A percentile compares a stretch with the other conserved stretches of the same genome.
phyloP scores from a whole-genome alignment of 2,888 invertebrate species.

The Meghimatium bilineatum region DNA sequence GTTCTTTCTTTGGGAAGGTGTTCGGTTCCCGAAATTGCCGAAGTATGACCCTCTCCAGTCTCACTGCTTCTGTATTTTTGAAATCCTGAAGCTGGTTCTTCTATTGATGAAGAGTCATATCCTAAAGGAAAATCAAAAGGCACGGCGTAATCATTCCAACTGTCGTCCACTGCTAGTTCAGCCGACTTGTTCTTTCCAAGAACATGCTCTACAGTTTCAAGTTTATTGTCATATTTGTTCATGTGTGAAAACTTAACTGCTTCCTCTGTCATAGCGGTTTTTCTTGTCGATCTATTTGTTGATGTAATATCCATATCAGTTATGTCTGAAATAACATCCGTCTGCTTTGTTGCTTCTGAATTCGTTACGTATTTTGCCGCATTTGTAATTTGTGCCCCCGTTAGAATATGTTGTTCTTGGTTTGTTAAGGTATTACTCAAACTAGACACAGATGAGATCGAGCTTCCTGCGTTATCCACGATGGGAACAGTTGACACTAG shows the following conservation, averaged over 20 bases:
- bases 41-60: neutral
- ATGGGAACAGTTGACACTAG: neutral
- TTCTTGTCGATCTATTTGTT: neutral
- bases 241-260: neutral
- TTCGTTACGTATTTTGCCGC: neutral
- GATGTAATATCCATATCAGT: neutral
- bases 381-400: neutral
- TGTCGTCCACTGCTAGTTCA: neutral
- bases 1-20: neutral
- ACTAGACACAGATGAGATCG: neutral
- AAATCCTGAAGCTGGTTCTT: no score
- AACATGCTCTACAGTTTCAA: neutral
- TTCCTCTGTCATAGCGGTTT: neutral
- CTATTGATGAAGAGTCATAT: neutral
- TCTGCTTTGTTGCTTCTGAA: neutral
- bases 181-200: no score
- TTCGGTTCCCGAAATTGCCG: neutral
- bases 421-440: neutral
- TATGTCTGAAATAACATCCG: neutral
- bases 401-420: neutral
- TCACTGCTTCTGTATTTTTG: neutral
- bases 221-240: neutral
- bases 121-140: constrained; percentile 4
- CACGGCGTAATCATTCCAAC: neutral
- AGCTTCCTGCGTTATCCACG: neutral